Conservation (phyloP, 2,113 vertebrate genomes). For the Pantherophis guttatus region DNA sequence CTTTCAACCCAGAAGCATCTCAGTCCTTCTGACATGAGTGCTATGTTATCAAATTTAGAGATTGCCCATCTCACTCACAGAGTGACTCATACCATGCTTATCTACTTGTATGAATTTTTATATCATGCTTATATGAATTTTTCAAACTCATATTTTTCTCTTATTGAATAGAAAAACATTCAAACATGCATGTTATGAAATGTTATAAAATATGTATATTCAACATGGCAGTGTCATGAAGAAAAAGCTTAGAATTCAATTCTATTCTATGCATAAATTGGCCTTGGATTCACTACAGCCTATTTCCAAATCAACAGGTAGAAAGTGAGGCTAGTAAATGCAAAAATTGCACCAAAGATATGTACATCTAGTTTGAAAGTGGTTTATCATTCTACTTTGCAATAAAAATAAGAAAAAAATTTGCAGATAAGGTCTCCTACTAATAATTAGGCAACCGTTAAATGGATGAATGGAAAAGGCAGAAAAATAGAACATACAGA, state of each 20-base stretch:
- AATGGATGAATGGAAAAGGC: too few species aligned
- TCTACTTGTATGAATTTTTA: not conserved
- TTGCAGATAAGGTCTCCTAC: slow-evolving; percentile 26
- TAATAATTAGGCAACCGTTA: slow-evolving; percentile 8
- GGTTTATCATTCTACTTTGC: slow-evolving; percentile 50
- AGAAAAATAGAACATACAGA: not conserved
- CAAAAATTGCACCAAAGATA: not conserved
- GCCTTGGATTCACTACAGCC: too few species aligned
- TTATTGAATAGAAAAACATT: not conserved
- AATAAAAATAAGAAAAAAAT: slow-evolving; percentile 32
- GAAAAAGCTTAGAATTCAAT: not conserved
- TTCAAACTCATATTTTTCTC: not conserved
- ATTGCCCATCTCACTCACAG: not conserved
- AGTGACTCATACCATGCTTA: not conserved
- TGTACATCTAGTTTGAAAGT: slow-evolving; percentile 51
- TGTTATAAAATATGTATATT: not conserved
- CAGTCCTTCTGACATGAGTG: not conserved
- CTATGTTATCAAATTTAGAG: not conserved
- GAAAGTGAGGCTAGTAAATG: not conserved
- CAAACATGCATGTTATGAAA: not conserved
- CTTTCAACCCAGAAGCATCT: not conserved
- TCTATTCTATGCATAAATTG: not conserved
- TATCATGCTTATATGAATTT: not conserved
- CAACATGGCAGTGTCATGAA: not conserved
- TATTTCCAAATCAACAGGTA: slow-evolving; percentile 24